Evolutionary conservation across 2,888 invertebrate species (phyloP), one percentile per base, ranked within the genome.

Genomic region (Fragum fragum): DNA sequence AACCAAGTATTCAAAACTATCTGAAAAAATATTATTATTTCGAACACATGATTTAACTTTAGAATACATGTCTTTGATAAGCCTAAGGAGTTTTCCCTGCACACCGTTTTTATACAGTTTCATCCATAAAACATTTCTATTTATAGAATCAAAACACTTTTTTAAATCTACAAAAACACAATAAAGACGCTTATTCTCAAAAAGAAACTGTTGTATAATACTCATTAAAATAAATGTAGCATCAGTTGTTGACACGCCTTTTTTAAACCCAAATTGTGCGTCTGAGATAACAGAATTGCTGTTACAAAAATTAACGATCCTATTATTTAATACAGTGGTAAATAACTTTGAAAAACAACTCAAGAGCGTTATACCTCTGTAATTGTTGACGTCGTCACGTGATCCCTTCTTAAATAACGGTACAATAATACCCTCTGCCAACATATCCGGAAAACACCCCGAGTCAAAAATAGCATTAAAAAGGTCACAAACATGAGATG

Each of bases 61-160:
- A 14, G 28, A 16, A 47, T 77, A 74, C 55, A 74, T 53, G 59
- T 66, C 36, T 23, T 61, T 68, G 7, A 71, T 36, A 21, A 71
- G n/a, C 18, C 57, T 1, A 14, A 59, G 23, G 0, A 75, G 29
- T 53, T 74, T 74, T n/a, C 73, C 36, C 16, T 36, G 21, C 23
- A 79, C 55, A 23, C 73, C 73, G 26, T 0, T 11, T 66, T 72
- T 55, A 57, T 42, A 53, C 29, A 78, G 6, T 61, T 73, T 78
- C n/a, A 59, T 23, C 68, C 66, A 73, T 26, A 77, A 18, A 0
- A 16, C 63, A 77, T 77, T 77, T 73, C 63, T 59, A 71, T 76
- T 29, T 23, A 75, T 55, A 75, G n/a, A n/a, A n/a, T n/a, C n/a
- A n/a, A n/a, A n/a, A n/a, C n/a, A n/a, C n/a, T n/a, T n/a, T n/a